These are phyloP conservation scores for Clamator glandarius DNA, from an alignment of 2,797 vertebrate species.

Conservation along the genomic window DNA sequence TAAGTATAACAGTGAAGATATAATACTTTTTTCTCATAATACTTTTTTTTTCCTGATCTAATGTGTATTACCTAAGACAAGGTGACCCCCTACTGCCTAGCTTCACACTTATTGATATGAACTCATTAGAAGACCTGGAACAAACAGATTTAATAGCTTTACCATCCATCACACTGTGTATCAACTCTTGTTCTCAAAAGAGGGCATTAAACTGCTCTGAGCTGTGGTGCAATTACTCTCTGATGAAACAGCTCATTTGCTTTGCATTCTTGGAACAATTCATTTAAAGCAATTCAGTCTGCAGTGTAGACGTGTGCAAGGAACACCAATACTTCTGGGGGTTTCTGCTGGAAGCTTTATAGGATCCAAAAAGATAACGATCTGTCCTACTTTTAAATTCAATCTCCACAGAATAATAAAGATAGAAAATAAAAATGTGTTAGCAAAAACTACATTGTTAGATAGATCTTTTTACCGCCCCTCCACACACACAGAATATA, in stretches of 20 bases:
- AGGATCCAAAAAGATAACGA: neutral
- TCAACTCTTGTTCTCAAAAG: neutral
- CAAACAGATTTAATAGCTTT: conserved; percentile 29
- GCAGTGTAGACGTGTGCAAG: neutral
- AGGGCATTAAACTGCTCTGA: neutral
- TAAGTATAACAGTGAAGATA: neutral
- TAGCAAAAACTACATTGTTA: neutral
- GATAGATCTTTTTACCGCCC: neutral
- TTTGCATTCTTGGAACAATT: conserved; percentile 17
- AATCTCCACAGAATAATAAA: neutral
- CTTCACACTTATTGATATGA: neutral
- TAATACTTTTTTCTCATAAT: neutral
- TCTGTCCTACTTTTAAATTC: neutral
- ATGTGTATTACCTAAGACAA: neutral
- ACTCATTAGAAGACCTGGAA: neutral
- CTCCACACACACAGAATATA: neutral
- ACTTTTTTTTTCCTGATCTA: neutral
- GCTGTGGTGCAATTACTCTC: conserved; percentile 12
- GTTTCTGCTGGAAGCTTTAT: neutral
- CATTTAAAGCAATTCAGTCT: neutral
- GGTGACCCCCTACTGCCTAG: neutral
- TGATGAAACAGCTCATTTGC: conserved; percentile 34
- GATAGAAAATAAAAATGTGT: neutral
- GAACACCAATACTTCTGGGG: neutral
- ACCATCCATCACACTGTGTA: neutral